Conservation (phyloP, 2,888 invertebrate genomes). For the Rotaria magnacalcarata region DNA sequence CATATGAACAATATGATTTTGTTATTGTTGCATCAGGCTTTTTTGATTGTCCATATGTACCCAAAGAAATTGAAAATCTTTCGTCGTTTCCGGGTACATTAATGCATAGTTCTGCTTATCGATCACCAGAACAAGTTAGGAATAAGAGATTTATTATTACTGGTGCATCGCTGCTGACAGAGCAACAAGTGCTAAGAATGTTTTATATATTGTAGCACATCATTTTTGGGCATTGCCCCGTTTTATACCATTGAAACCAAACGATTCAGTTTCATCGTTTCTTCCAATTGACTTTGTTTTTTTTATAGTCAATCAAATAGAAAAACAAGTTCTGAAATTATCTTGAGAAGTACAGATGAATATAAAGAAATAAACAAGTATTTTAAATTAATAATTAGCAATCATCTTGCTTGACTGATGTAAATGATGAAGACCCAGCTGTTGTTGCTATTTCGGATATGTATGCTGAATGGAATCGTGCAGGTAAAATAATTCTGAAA, state of each 20-base stretch:
- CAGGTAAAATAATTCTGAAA: not conserved
- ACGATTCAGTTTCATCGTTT: not conserved
- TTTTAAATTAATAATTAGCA: not conserved
- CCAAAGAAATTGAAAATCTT: not conserved
- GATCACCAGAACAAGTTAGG: not conserved
- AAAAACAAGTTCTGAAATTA: not conserved
- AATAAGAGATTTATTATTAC: constrained; percentile 36
- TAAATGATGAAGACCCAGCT: not conserved
- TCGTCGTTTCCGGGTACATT: constrained; percentile 25
- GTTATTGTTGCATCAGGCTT: constrained; percentile 39
- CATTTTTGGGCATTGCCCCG: not conserved
- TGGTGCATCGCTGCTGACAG: constrained; percentile 37
- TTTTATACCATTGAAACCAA: not conserved
- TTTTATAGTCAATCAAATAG: not conserved
- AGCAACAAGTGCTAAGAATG: constrained; percentile 21
- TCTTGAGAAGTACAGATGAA: not conserved
- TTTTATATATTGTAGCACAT: not conserved
- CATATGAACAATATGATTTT: constrained; percentile 39
- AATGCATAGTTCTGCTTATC: constrained; percentile 42
- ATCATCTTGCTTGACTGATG: not conserved
- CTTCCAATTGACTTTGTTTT: not conserved
- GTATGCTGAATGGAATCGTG: not conserved
- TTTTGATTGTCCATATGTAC: constrained; percentile 19
- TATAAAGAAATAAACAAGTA: not conserved
- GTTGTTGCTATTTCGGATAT: not conserved